Evolutionary conservation across 2,888 invertebrate genomes (phyloP), one percentile per base, ranked within the genome.

Genomic region (Pasiphila rectangulata): DNA sequence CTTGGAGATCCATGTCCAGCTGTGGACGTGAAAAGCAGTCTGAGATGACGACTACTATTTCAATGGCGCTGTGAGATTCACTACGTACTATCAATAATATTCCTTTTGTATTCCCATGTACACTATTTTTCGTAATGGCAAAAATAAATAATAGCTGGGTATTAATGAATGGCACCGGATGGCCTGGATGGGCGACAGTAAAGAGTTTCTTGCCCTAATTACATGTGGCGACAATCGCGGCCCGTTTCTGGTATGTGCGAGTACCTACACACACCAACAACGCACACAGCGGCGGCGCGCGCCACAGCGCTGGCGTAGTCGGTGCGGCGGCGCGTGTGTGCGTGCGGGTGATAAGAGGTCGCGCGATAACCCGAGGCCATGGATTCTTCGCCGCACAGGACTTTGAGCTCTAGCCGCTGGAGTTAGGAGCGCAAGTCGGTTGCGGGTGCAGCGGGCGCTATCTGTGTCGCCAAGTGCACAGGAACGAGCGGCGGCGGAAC

Each of bases 171-270:
- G 29, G 40, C 41, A 48, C 53, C 50, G 56, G 45, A 48, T 42
- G 38, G 57, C 51, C 47, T 57, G 56, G 49, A 44, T 46, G 54
- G 48, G 54, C 49, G 54, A 61, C 63, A 63, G 66, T 66, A 62
- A 68, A 69, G 63, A 64, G 72, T 69, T 74, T 63, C 74, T 75
- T 73, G 75, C 61, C 70, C 75, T 69, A 72, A 69, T 75, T 75
- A 69, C 71, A 63, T 63, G 59, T 65, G 65, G 65, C 70, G 70
- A 69, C 73, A 65, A 61, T 57, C 65, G 63, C 75, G 72, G 67
- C 72, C 69, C 67, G 67, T 69, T 72, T 70, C 61, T 61, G 50
- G 25, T 57, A 49, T 44, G 10, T 34, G n/a, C n/a, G n/a, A n/a
- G n/a, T n/a, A n/a, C n/a, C n/a, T n/a, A n/a, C n/a, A n/a, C n/a